Evolutionary conservation across 2,888 invertebrate species (phyloP), one percentile per base, ranked within the genome.

Genomic region (Emmelina monodactyla): DNA sequence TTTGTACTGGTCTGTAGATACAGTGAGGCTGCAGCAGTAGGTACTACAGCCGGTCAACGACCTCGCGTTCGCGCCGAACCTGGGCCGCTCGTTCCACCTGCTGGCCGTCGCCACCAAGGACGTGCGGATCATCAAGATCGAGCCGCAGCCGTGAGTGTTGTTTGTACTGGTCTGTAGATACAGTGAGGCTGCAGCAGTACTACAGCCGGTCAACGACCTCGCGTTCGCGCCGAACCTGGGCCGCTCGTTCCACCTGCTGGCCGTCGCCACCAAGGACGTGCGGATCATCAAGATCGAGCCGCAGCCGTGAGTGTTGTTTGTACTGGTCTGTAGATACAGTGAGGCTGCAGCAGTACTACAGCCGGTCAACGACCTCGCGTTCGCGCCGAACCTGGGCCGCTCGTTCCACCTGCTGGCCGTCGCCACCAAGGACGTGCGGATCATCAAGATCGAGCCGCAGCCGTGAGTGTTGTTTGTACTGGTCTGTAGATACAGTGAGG

Each of bases 41-140:
- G n/a, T n/a, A n/a, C n/a, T n/a, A n/a, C n/a, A 97, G 55, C 89
- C 95, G 0, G 97, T 98, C 2, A 93, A 97, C 58, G 97, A 98
- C 70, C 84, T 98, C 35, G 88, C 94, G 1, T 98, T 98, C 78
- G 92, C 97, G 3, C 97, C 97, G 2, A 96, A 96, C 76, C 83
- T 97, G 31, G 97, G 97, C 14, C 84, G 97, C 43, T 92, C 92
- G 35, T 97, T 91, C 78, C 96, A 97, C 61, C 83, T 95, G 40
- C 78, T 98, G 14, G 97, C 95, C 10, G 89, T 98, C 35, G 97
- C 97, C 15, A 91, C 96, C n/a, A 94, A 92, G 62, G 94, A 96
- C 65, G 88, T 97, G 19, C 83, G 89, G 53, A 91, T 97, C 50
- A 83, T 96, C 43, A 89, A 89, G 44, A 80, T 94, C 28, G 89